A percentile compares a stretch with the other conserved stretches of the same genome.
These are phyloP conservation scores for Drosophila biarmipes DNA, from an alignment of 1,140 invertebrate species.

Conservation along the genomic window DNA sequence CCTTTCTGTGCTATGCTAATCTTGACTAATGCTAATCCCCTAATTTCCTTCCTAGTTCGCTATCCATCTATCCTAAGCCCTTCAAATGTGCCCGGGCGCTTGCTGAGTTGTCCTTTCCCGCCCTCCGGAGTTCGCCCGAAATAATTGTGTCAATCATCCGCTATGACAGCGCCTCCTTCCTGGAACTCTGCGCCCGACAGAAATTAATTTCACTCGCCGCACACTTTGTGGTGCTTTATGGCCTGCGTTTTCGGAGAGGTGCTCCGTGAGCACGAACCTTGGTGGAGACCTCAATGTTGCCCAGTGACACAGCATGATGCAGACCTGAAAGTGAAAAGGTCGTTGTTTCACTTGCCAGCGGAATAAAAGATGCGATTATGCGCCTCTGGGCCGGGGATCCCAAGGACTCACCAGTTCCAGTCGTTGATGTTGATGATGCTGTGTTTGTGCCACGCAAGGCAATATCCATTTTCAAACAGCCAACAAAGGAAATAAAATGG, in stretches of 20 bases:
- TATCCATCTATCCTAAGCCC: neutral
- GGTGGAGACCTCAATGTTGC: conserved; percentile 84
- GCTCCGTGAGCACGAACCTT: conserved; percentile 71
- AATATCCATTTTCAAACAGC: conserved; percentile 76
- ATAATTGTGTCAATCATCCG: conserved; percentile 46
- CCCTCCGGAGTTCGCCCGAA: conserved; percentile 12
- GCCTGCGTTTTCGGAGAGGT: conserved; percentile 3
- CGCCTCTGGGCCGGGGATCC: conserved; percentile 46
- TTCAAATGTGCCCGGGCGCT: conserved; percentile 6
- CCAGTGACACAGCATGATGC: conserved; percentile 85
- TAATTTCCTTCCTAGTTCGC: conserved; percentile 7
- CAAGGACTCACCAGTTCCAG: conserved; percentile 70
- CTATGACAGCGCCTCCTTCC: conserved; percentile 17
- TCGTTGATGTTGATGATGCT: conserved; percentile 33
- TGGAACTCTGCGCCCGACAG: conserved; percentile 5
- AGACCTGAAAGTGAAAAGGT: conserved; percentile 77
- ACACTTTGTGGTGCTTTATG: conserved; percentile 33
- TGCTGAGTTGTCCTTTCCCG: conserved; percentile 8
- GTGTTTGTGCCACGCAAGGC: conserved; percentile 59
- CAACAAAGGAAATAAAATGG: conserved; percentile 46
- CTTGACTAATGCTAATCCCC: conserved; percentile 9
- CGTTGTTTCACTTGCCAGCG: conserved; percentile 38
- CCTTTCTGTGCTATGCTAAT: neutral
- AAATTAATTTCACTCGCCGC: conserved; percentile 39
- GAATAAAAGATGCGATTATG: conserved; percentile 49